Evolutionary conservation across 2,797 vertebrate species (phyloP).

Genomic region (Argya squamiceps): DNA sequence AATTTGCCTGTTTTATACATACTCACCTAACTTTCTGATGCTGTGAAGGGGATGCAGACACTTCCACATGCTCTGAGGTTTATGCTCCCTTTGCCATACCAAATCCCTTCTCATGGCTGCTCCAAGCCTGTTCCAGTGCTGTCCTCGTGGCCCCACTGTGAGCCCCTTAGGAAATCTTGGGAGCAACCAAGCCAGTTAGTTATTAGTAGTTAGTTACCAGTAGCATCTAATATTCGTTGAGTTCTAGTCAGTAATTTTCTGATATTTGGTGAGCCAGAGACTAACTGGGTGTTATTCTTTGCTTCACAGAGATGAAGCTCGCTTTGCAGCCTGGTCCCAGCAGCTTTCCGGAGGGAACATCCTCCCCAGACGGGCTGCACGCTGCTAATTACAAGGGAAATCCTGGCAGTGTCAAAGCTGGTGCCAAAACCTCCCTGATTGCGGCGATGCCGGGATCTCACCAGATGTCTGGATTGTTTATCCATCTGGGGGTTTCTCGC

Average conservation of each 20-base stretch:
- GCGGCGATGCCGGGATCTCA: slow-evolving; percentile 35
- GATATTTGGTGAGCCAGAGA: background rate
- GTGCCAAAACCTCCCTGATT: slow-evolving; percentile 54
- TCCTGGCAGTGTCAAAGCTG: slow-evolving; percentile 50
- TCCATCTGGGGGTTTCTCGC: slow-evolving; percentile 17
- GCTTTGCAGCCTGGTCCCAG: background rate
- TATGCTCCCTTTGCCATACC: background rate
- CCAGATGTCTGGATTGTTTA: slow-evolving; percentile 60
- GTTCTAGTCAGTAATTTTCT: background rate
- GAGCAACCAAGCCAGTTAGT: background rate
- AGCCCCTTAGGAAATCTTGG: background rate
- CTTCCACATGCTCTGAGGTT: background rate
- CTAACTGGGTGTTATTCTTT: slow-evolving; percentile 23
- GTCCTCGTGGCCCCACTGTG: background rate
- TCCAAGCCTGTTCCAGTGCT: background rate
- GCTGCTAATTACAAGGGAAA: slow-evolving; percentile 68
- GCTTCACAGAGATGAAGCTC: background rate
- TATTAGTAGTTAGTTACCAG: background rate
- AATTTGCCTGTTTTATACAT: background rate
- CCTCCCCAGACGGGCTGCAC: slow-evolving; percentile 51
- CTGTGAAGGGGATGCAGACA: background rate
- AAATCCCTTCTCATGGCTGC: background rate
- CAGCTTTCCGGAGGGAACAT: slow-evolving; percentile 65
- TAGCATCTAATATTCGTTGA: background rate
- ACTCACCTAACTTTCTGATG: background rate